phyloP scores from a whole-genome alignment of 1,140 invertebrate genomes.

The Odontomachus brunneus region DNA sequence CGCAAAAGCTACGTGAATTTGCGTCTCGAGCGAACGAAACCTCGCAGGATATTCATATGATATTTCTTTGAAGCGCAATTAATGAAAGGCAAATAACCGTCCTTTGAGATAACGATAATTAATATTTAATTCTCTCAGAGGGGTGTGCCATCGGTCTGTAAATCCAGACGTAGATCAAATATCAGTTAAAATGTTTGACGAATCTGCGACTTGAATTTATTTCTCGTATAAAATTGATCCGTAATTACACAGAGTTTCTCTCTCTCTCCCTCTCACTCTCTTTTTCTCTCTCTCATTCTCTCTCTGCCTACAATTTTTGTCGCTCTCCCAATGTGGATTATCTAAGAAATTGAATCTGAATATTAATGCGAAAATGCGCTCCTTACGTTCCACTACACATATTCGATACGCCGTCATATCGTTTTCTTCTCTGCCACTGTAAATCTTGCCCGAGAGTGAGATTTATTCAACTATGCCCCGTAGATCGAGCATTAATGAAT shows the following conservation, averaged over 20 bases:
- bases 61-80: slow-evolving; percentile 19
- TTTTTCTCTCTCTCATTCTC: no score
- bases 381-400: slow-evolving; percentile 28
- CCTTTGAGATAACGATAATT: not conserved
- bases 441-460: slow-evolving; percentile 57
- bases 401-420: slow-evolving; percentile 46
- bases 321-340: no score
- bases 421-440: slow-evolving; percentile 28
- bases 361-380: slow-evolving; percentile 39
- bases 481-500: slow-evolving; percentile 72
- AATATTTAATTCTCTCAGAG: slow-evolving; percentile 36
- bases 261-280: no score
- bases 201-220: slow-evolving; percentile 26
- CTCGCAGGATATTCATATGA: not conserved
- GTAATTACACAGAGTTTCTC: not conserved
- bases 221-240: slow-evolving; percentile 26
- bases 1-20: slow-evolving; percentile 7
- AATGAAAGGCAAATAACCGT: slow-evolving; percentile 15
- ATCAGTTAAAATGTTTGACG: slow-evolving; percentile 5
- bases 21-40: not conserved
- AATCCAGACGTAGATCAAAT: not conserved
- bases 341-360: slow-evolving; percentile 16
- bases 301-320: not conserved
- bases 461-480: slow-evolving; percentile 64
- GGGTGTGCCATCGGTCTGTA: not conserved